Percentiles rank a stretch among this genome's conserved stretches.
These are phyloP conservation scores for Cantharis rustica DNA, from an alignment of 2,888 invertebrate genomes.

Conservation along the genomic window DNA sequence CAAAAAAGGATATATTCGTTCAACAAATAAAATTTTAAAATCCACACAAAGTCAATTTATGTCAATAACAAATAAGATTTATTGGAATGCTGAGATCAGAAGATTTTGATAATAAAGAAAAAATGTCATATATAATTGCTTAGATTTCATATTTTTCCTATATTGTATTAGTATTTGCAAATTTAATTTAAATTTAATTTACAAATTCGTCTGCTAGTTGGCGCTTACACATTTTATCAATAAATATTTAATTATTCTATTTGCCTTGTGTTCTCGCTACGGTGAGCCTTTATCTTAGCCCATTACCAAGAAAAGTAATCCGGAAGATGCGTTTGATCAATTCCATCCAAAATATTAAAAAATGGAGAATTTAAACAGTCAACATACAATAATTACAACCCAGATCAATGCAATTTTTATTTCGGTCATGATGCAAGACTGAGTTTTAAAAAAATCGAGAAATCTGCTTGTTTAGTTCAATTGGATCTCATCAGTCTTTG, in stretches of 20 bases:
- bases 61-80: not conserved
- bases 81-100: not conserved
- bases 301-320: too few relatives aligned
- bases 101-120: not conserved
- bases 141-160: not conserved
- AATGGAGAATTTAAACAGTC: too few relatives aligned
- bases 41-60: not conserved
- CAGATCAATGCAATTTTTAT: too few relatives aligned
- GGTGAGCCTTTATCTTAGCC: too few relatives aligned
- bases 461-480: too few relatives aligned
- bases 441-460: too few relatives aligned
- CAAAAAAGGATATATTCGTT: not conserved
- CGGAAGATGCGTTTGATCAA: too few relatives aligned
- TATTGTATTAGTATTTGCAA: not conserved
- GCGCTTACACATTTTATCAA: not conserved
- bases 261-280: not conserved
- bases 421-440: too few relatives aligned
- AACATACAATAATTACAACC: too few relatives aligned
- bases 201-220: not conserved
- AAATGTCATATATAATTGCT: not conserved
- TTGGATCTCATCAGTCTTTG: too few relatives aligned
- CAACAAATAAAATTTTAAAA: not conserved
- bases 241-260: not conserved
- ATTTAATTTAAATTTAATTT: not conserved
- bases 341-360: too few relatives aligned